Conservation (phyloP, 2,888 invertebrate genomes). For the Cerastis rubricosa region DNA sequence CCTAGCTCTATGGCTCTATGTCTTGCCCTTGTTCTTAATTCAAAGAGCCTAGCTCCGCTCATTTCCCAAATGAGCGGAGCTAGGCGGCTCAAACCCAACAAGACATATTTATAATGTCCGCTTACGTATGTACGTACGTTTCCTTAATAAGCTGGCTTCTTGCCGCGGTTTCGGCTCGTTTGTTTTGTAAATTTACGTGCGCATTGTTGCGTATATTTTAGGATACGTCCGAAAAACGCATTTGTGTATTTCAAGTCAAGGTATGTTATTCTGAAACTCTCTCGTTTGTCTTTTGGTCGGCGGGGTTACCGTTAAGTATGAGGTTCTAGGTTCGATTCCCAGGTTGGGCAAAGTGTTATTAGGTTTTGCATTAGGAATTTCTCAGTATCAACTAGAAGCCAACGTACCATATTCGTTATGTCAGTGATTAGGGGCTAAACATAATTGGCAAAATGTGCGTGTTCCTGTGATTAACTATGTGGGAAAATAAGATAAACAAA, state of each 20-base stretch:
- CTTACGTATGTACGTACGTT: slow-evolving; percentile 29
- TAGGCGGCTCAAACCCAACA: slow-evolving; percentile 63
- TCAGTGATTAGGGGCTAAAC: neutral
- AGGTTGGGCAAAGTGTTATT: neutral
- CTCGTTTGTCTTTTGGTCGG: neutral
- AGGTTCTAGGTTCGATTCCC: neutral
- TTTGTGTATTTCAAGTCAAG: neutral
- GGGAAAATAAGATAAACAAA: no score
- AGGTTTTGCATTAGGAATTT: neutral
- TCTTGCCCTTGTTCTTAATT: slow-evolving; percentile 68
- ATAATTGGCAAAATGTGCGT: neutral
- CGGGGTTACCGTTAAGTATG: neutral
- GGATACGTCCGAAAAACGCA: neutral
- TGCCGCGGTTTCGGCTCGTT: slow-evolving; percentile 32
- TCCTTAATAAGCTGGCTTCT: slow-evolving; percentile 36
- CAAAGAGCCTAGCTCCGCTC: no score
- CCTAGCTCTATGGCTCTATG: slow-evolving; percentile 60
- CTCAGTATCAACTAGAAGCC: neutral
- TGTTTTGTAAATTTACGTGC: slow-evolving; percentile 15
- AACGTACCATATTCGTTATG: neutral
- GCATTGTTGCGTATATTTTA: neutral
- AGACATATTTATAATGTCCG: slow-evolving; percentile 55
- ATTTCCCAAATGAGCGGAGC: slow-evolving; percentile 68
- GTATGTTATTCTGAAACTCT: neutral
- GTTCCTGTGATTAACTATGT: neutral